phyloP scores from a whole-genome alignment of 2,888 invertebrate species.

The Chloroclysta siterata region DNA sequence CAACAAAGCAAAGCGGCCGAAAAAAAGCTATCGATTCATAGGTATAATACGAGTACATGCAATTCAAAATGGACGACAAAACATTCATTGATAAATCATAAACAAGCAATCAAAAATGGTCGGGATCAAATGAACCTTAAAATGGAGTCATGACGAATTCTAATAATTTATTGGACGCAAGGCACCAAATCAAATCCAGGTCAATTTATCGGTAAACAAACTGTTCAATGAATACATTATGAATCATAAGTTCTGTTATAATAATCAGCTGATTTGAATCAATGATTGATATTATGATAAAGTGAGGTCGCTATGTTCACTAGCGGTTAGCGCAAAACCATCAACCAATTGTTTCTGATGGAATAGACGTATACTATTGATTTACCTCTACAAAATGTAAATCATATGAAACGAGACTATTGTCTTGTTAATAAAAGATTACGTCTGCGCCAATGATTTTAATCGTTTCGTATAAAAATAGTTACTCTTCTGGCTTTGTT shows the following conservation, averaged over 20 bases:
- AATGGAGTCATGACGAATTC: constrained; percentile 8
- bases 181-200: constrained; percentile 49
- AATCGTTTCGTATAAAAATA: not conserved
- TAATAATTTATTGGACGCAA: constrained; percentile 16
- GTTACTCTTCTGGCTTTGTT: constrained; percentile 27
- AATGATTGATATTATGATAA: not conserved
- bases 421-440: too few species aligned
- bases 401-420: too few species aligned
- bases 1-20: not conserved
- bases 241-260: constrained; percentile 63
- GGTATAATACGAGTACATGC: not conserved
- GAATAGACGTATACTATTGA: too few species aligned
- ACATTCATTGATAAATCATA: constrained; percentile 6
- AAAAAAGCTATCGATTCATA: too few species aligned
- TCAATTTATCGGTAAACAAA: constrained; percentile 49
- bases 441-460: not conserved
- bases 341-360: not conserved
- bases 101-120: constrained; percentile 13
- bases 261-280: constrained; percentile 37
- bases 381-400: too few species aligned
- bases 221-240: constrained; percentile 54
- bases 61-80: not conserved
- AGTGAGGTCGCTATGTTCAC: not conserved
- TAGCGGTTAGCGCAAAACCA: not conserved
- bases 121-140: constrained; percentile 10